These are phyloP conservation scores for Ernsta delagoae DNA, from an alignment of 2,888 invertebrate species.

Conservation along the genomic window DNA sequence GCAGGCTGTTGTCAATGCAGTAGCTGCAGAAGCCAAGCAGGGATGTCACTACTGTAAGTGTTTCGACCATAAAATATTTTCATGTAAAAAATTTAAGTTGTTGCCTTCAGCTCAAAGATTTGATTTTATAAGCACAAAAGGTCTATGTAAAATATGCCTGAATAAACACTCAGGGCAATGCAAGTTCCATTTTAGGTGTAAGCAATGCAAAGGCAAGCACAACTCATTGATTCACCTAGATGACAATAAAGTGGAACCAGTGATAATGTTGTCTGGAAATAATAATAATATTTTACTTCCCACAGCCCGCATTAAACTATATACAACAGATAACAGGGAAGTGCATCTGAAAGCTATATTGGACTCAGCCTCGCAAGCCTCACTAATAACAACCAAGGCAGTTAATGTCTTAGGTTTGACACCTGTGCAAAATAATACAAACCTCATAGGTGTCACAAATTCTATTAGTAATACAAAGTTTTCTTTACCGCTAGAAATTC, in stretches of 20 bases:
- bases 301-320: constrained; percentile 30
- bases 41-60: constrained; percentile 35
- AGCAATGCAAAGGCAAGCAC: not conserved
- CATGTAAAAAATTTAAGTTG: constrained; percentile 7
- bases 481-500: not conserved
- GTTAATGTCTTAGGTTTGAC: constrained; percentile 17
- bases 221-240: constrained; percentile 33
- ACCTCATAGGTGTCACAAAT: not conserved
- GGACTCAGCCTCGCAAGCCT: constrained; percentile 31
- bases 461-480: not conserved
- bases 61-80: constrained; percentile 34
- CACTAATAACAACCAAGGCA: constrained; percentile 13
- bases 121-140: not conserved
- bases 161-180: not conserved
- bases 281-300: constrained; percentile 28
- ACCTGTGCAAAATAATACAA: not conserved
- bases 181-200: constrained; percentile 7
- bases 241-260: constrained; percentile 21
- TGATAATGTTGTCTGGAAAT: constrained; percentile 16
- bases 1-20: not conserved
- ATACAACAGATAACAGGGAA: constrained; percentile 11
- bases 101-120: not conserved
- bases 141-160: not conserved
- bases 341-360: constrained; percentile 36
- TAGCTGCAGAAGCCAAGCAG: not conserved